phyloP scores from a whole-genome alignment of 1,140 invertebrate genomes.

The Adelges cooleyi region DNA sequence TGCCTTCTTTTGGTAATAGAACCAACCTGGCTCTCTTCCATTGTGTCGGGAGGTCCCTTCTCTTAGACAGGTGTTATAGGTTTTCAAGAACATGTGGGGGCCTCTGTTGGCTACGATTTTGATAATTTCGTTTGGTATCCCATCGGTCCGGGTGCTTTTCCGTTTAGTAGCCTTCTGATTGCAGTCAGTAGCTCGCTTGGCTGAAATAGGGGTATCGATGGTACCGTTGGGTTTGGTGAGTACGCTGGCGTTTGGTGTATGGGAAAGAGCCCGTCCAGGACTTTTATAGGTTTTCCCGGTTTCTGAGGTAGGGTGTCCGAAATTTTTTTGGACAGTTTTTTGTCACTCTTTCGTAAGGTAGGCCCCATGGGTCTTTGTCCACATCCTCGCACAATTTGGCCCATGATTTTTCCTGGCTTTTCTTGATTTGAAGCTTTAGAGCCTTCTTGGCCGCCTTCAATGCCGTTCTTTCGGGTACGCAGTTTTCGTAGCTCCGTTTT shows the following conservation, averaged over 20 bases:
- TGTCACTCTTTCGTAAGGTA: not conserved
- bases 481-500: too few species aligned
- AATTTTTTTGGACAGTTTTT: not conserved
- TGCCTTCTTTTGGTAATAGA: not conserved
- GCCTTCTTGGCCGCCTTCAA: not conserved
- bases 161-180: not conserved
- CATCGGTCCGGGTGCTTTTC: constrained; percentile 6
- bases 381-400: not conserved
- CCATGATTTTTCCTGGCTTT: not conserved
- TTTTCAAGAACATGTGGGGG: not conserved
- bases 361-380: not conserved
- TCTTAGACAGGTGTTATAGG: not conserved
- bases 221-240: too few species aligned
- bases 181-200: not conserved
- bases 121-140: not conserved
- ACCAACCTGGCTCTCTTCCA: not conserved
- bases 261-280: not conserved
- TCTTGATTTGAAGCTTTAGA: not conserved
- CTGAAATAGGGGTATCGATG: not conserved
- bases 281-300: not conserved
- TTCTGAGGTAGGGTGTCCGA: not conserved
- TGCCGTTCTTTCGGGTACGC: not conserved
- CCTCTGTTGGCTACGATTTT: not conserved
- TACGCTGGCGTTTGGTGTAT: not conserved
- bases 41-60: not conserved